A percentile compares a stretch with the other conserved stretches of the same genome.
phyloP scores from a whole-genome alignment of 1,140 invertebrate species.

The Helicoverpa zea region DNA sequence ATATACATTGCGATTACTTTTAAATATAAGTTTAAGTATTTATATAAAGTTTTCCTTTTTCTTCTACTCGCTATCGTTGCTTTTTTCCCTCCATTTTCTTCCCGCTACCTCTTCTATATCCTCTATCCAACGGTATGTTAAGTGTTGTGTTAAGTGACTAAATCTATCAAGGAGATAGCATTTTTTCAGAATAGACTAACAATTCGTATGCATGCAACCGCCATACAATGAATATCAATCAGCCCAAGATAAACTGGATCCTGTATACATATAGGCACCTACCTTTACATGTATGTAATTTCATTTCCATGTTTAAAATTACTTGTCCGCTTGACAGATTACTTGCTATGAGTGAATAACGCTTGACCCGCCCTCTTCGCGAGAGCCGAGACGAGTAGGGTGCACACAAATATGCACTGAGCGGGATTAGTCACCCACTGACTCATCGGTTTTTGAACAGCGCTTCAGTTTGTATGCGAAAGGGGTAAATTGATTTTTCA shows the following conservation, averaged over 20 bases:
- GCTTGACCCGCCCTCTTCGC: conserved; percentile 29
- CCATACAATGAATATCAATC: not conserved
- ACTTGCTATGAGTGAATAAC: conserved; percentile 35
- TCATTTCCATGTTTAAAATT: not conserved
- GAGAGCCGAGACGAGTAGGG: not conserved
- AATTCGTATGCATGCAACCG: not conserved
- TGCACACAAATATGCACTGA: not conserved
- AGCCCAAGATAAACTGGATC: not conserved
- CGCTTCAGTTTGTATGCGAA: not conserved
- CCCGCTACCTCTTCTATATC: too few species aligned
- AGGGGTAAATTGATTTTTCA: conserved; percentile 6
- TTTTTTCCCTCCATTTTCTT: too few species aligned
- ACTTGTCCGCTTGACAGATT: conserved; percentile 20
- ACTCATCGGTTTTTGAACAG: conserved; percentile 19
- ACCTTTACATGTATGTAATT: not conserved
- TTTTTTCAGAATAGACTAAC: too few species aligned
- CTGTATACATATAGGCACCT: too few species aligned
- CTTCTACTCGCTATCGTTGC: too few species aligned
- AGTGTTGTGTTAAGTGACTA: too few species aligned
- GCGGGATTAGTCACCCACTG: conserved; percentile 17
- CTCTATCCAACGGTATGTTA: too few species aligned
- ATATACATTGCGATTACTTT: too few species aligned
- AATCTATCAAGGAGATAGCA: too few species aligned
- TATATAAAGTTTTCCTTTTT: too few species aligned
- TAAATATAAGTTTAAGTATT: too few species aligned